Evolutionary conservation across 2,113 vertebrate genomes (phyloP), one percentile per base, ranked within the genome.

Genomic region (Aegithalos caudatus): DNA sequence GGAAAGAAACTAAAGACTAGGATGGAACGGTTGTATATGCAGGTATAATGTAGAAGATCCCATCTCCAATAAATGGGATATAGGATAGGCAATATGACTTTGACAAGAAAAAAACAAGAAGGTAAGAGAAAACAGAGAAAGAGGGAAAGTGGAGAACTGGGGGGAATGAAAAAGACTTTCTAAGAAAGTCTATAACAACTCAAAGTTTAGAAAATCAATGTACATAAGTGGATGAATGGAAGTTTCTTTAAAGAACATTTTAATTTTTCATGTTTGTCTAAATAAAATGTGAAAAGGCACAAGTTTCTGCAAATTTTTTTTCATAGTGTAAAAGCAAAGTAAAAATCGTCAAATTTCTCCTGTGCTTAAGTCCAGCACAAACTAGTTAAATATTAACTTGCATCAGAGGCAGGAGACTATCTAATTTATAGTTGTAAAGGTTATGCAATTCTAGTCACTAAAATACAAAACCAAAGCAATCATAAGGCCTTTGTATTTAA

Each of bases 401-500:
- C 0, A 0, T 66, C 33, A 82, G 35, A 86, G 40, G 16, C 21
- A 72, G 62, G 78, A 77, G 11, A 69, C 7, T 48, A 65, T 19
- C 29, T 92, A 45, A 81, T 90, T 91, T 84, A 86, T 53, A 64
- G 22, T 40, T 91, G 51, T 60, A 84, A 83, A 84, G 44, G 33
- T 90, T 87, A 91, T 48, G 21, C 1, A 1, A 78, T 67, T 76
- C 66, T 35, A 82, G 47, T 45, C 79, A 73, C 56, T 88, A 33
- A 93, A 91, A 81, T 47, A 56, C 88, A 85, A 91, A 94, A 92
- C 64, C 92, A 97, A 94, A 92, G 40, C 91, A 94, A 91, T 90
- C 76, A 94, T 83, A 92, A 94, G 80, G 87, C 73, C 71, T 96
- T 81, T 81, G 35, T 78, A 72, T 97, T 97, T 94, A 92, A 83